phyloP scores from a whole-genome alignment of 2,113 vertebrate genomes.

The Mobula hypostoma region DNA sequence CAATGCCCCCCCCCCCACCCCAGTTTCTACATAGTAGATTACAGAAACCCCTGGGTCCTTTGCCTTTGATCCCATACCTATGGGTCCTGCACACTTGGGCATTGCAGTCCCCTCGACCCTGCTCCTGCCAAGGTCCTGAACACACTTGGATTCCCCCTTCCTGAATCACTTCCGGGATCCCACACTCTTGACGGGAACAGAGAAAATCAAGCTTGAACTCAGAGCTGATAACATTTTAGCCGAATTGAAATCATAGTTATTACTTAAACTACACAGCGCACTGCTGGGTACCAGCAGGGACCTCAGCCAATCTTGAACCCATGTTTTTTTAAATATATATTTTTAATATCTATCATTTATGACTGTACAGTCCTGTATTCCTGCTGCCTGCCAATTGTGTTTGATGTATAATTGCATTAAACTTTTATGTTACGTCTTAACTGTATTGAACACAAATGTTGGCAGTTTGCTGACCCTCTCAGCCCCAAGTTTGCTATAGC shows the following conservation, averaged over 20 bases:
- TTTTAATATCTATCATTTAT: slow-evolving; percentile 2
- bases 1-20: no score
- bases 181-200: neutral
- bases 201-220: neutral
- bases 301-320: neutral
- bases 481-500: slow-evolving; percentile 50
- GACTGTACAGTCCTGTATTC: slow-evolving; percentile 11
- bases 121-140: neutral
- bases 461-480: slow-evolving; percentile 43
- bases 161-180: neutral
- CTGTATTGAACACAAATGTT: slow-evolving; percentile 68
- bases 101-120: neutral
- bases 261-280: neutral
- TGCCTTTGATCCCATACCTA: neutral
- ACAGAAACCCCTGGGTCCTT: neutral
- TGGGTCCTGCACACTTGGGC: no score
- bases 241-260: neutral
- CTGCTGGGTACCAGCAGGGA: neutral
- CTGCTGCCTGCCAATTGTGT: slow-evolving; percentile 52
- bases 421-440: slow-evolving; percentile 48
- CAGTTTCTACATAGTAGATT: no score
- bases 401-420: slow-evolving; percentile 62
- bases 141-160: neutral
- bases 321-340: slow-evolving; percentile 12
- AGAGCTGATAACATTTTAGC: neutral